Percentiles rank a stretch among this genome's conserved stretches.
Evolutionary conservation across 23 tunicate species (phyloP).

Genomic region (Halocynthia aurantium): DNA sequence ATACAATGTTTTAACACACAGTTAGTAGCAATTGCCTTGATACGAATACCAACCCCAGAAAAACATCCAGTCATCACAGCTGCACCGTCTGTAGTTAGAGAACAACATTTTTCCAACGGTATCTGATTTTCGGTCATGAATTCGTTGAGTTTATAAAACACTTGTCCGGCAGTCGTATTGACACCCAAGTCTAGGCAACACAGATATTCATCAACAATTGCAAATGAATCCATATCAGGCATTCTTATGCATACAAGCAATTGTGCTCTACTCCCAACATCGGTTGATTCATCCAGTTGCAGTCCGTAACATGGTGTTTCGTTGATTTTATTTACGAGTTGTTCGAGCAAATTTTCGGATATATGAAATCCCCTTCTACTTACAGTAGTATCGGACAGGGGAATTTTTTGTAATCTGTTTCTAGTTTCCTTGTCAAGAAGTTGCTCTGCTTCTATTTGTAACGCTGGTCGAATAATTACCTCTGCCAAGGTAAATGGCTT

Average conservation of each 20-base stretch:
- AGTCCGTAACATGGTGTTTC: conserved; percentile 36
- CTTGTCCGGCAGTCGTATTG: conserved; percentile 37
- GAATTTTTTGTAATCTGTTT: conserved; percentile 32
- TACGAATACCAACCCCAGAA: conserved; percentile 33
- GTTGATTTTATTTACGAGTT: conserved; percentile 25
- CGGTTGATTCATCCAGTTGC: conserved; percentile 47
- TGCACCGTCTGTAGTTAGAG: conserved; percentile 40
- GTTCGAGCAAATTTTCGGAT: conserved; percentile 23
- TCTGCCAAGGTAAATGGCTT: conserved; percentile 33
- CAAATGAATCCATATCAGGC: conserved; percentile 32
- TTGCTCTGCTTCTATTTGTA: conserved; percentile 33
- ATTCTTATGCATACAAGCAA: conserved; percentile 35
- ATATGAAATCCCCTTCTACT: conserved; percentile 40
- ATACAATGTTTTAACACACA: too few species aligned
- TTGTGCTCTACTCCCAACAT: conserved; percentile 33
- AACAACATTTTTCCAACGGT: conserved; percentile 33
- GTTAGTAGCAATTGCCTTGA: conserved; percentile 23
- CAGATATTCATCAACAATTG: conserved; percentile 36
- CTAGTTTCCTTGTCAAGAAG: conserved; percentile 38
- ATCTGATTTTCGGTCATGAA: conserved; percentile 24
- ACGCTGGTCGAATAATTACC: conserved; percentile 35
- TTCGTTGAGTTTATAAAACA: conserved; percentile 29
- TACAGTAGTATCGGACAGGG: conserved; percentile 34
- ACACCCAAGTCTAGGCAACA: conserved; percentile 39
- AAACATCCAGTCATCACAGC: conserved; percentile 45